Conservation (phyloP, 1,140 invertebrate species). For the Drosophila subpulchrella region DNA sequence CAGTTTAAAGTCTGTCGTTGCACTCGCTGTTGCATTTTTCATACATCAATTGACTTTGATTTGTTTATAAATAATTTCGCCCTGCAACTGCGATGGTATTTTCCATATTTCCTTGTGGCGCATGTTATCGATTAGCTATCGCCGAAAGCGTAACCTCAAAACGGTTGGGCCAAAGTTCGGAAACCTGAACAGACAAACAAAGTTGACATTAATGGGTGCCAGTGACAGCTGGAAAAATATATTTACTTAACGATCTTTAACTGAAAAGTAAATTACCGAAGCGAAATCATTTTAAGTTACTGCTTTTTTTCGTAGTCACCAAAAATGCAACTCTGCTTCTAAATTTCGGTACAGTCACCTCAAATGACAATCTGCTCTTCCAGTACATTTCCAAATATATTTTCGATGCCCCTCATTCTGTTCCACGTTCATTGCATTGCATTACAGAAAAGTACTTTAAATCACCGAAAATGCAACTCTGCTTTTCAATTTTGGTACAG, state of each 20-base stretch:
- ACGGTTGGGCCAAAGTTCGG: constrained; percentile 34
- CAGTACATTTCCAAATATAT: too few relatives aligned
- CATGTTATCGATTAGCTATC: constrained; percentile 45
- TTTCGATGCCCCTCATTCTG: too few relatives aligned
- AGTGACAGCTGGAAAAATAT: constrained; percentile 9
- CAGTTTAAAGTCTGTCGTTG: constrained; percentile 25
- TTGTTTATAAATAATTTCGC: constrained; percentile 58
- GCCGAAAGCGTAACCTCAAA: constrained; percentile 27
- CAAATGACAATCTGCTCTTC: background rate
- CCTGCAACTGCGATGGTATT: constrained; percentile 25
- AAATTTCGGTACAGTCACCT: background rate
- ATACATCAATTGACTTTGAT: constrained; percentile 67
- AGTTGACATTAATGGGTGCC: constrained; percentile 27
- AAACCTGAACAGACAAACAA: constrained; percentile 4
- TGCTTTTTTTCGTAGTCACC: background rate
- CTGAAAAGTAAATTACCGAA: constrained; percentile 3
- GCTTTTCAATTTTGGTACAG: too few relatives aligned
- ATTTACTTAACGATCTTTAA: background rate
- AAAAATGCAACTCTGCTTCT: background rate
- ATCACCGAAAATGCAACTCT: too few relatives aligned
- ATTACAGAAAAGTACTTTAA: too few relatives aligned
- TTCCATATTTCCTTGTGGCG: constrained; percentile 11
- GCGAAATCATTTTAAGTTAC: constrained; percentile 1
- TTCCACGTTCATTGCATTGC: too few relatives aligned
- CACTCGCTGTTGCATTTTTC: constrained; percentile 33